Evolutionary conservation across 2,888 invertebrate genomes (phyloP).

Genomic region (Alloscopus bannaensis): DNA sequence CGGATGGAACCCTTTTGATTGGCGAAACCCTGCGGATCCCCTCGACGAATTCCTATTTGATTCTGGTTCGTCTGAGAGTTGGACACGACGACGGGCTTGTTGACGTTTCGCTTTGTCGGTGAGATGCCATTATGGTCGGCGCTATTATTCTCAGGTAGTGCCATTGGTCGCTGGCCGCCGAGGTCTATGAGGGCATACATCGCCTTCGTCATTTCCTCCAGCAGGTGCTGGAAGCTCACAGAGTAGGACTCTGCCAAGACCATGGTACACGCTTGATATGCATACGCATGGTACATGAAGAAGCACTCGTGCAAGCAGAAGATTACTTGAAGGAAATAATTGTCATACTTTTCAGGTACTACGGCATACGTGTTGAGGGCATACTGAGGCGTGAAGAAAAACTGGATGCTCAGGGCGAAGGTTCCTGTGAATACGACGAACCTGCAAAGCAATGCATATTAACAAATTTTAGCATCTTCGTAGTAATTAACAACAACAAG

Average conservation of each 20-base stretch:
- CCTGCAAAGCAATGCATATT: slow-evolving; percentile 42
- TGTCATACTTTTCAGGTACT: slow-evolving; percentile 34
- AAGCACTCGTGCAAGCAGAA: slow-evolving; percentile 63
- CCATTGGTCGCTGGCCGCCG: slow-evolving; percentile 19
- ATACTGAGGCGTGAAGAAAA: slow-evolving; percentile 60
- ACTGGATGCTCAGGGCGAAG: slow-evolving; percentile 51
- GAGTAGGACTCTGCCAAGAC: slow-evolving; percentile 57
- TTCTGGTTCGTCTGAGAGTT: too few species aligned
- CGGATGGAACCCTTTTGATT: not conserved
- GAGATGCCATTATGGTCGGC: not conserved
- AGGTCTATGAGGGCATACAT: slow-evolving; percentile 43
- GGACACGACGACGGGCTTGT: not conserved
- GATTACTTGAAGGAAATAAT: slow-evolving; percentile 51
- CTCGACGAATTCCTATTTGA: slow-evolving; percentile 35
- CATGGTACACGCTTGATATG: slow-evolving; percentile 64
- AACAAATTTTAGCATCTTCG: too few species aligned
- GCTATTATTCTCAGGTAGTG: not conserved
- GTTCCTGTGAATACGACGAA: slow-evolving; percentile 65
- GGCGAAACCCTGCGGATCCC: slow-evolving; percentile 31
- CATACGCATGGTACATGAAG: slow-evolving; percentile 62
- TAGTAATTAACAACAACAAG: too few species aligned
- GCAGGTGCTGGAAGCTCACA: slow-evolving; percentile 52
- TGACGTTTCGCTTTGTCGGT: not conserved
- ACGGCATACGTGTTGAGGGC: slow-evolving; percentile 59
- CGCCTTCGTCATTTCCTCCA: slow-evolving; percentile 60